Percentiles rank a stretch among this genome's conserved stretches.
Conservation (phyloP, 2,888 invertebrate genomes). For the Campoplex capitator region DNA sequence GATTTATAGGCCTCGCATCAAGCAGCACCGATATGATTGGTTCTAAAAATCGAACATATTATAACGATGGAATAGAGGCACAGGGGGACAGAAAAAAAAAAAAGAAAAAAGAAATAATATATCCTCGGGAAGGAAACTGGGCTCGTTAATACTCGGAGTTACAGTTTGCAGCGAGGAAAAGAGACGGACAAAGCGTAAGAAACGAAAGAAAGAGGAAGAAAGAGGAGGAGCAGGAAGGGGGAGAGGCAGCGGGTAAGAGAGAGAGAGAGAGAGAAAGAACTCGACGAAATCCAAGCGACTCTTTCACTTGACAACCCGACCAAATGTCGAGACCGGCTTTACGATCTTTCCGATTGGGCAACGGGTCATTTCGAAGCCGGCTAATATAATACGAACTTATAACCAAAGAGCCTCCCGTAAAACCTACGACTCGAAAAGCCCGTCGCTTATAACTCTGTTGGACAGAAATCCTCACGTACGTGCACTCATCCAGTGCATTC, state of each 20-base stretch:
- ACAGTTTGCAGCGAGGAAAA: constrained; percentile 22
- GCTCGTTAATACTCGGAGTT: constrained; percentile 54
- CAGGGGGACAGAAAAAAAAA: not conserved
- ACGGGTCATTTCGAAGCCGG: constrained; percentile 78
- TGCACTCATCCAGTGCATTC: constrained; percentile 14
- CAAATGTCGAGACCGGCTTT: constrained; percentile 84
- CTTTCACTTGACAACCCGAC: constrained; percentile 84
- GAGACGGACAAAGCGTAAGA: constrained; percentile 5
- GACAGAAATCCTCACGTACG: constrained; percentile 49
- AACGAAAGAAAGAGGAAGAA: not conserved
- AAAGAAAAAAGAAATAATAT: not conserved
- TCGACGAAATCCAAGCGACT: constrained; percentile 82
- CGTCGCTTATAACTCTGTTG: constrained; percentile 66
- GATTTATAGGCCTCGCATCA: not conserved
- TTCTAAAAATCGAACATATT: constrained; percentile 13
- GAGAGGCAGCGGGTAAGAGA: not conserved
- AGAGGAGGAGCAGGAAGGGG: not conserved
- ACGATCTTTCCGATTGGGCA: constrained; percentile 82
- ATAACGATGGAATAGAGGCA: not conserved
- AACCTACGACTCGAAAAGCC: constrained; percentile 81
- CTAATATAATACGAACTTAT: constrained; percentile 85
- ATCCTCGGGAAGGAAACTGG: constrained; percentile 42
- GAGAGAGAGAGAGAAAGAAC: constrained; percentile 75
- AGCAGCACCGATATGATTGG: constrained; percentile 6
- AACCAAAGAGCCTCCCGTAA: constrained; percentile 80